Base-by-base conservation (phyloP, 2,888 invertebrate genomes). In the Willowsia nigromaculata region DNA sequence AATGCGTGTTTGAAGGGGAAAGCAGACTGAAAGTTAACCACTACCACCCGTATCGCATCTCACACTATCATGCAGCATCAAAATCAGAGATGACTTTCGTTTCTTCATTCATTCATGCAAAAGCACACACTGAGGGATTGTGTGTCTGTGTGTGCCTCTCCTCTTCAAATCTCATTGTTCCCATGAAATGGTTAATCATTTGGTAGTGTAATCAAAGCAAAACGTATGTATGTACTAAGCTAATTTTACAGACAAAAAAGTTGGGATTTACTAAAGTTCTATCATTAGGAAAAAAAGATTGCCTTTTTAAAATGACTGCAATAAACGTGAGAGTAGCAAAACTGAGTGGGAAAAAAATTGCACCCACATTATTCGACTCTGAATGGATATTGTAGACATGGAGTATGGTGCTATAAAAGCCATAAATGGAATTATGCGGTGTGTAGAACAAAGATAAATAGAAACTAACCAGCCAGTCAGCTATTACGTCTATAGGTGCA, bases 371-470 rank as follows among this genome's bases (percentile, higher is more conserved):
- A 65, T 65, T 65, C 22, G 43, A 3, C 76, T 47, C 18, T 65
- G 43, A 71, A 40, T 65, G 62, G 62, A 43, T 47, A 18, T 33
- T 71, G 43, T 43, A 43, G 6, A 25, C 43, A 15, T 71, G 25
- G 37, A 11, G 15, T 22, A 25, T 74, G 25, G 11, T 1, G 43
- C 27, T 43, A 47, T 25, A 74, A 74, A 74, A 74, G 43, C 15
- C 47, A 43, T 74, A 47, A 74, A 74, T 47, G 76, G 76, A 76
- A 76, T 76, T 76, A 76, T 76, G 76, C 76, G 76, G 76, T 76
- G 76, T 76, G 50, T 50, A 53, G 30, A 76, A 76, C 76, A 76
- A 76, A 50, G 76, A 76, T 76, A 76, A 76, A 76, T 76, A 76
- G 50, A 76, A 50, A 30, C 76, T 76, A 76, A 76, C 76, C 50